These are phyloP conservation scores for Eristalis intricaria DNA, from an alignment of 2,888 invertebrate species.

Conservation along the genomic window DNA sequence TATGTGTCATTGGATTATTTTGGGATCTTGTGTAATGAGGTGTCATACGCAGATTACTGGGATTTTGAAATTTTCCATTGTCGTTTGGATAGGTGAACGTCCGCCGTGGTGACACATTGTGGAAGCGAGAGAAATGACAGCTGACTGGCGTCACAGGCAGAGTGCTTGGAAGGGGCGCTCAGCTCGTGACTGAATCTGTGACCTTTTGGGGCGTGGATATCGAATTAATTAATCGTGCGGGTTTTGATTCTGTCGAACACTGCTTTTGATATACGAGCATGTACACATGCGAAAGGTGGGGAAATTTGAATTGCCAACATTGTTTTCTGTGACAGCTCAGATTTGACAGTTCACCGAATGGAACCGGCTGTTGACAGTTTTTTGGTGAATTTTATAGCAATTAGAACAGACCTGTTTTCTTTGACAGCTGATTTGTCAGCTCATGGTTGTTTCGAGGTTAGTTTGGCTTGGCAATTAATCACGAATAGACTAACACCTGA, in stretches of 20 bases:
- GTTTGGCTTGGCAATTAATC: too few species aligned
- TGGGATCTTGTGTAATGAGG: not conserved
- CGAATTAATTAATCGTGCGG: not conserved
- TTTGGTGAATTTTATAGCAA: too few species aligned
- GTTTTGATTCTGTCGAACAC: not conserved
- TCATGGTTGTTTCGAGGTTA: too few species aligned
- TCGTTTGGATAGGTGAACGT: not conserved
- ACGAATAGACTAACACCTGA: too few species aligned
- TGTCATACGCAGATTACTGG: conserved; percentile 1
- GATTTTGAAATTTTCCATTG: not conserved
- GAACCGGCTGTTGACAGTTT: too few species aligned
- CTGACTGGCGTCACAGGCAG: not conserved
- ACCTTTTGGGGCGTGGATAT: not conserved
- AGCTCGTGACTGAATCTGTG: not conserved
- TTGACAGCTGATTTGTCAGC: too few species aligned
- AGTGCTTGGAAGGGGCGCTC: not conserved
- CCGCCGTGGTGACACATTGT: not conserved
- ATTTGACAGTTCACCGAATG: too few species aligned
- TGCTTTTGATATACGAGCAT: too few species aligned
- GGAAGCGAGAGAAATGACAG: not conserved
- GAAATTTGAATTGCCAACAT: too few species aligned
- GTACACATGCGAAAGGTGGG: too few species aligned
- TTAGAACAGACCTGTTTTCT: too few species aligned
- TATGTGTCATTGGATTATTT: conserved; percentile 7
- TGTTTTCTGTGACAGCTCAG: too few species aligned